Evolutionary conservation across 2,797 vertebrate species (phyloP), one percentile per base, ranked within the genome.

Genomic region (Pseudocheirus occidentalis): DNA sequence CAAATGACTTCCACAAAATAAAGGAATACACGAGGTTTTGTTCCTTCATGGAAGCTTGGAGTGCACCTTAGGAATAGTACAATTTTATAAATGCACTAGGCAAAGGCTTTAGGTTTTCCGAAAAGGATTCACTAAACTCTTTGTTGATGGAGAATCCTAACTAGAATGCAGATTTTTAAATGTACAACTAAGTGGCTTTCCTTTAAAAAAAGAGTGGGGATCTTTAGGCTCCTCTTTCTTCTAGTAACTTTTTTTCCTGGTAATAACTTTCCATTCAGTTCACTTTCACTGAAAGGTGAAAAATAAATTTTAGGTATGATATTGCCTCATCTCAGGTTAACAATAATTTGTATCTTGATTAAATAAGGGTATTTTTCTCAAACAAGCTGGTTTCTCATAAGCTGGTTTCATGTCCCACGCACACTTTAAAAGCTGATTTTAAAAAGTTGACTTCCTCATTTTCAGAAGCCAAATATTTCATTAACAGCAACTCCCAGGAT

Each of bases 111-210:
- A 24, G 0, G 2, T 27, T 3, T 10, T 55, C 93, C 91, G 50
- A 11, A 52, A 54, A 34, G 89, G 11, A 40, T 92, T 31, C 9
- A 3, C 31, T 3, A 28, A 7, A 90, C 14, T 91, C 66, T 34
- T 3, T 50, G n/a, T 1, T 5, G n/a, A 27, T 14, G 55, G 18
- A 0, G 5, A 50, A 55, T 0, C 2, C 46, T 1, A n/a, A 31
- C 7, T 46, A 34, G 11, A 24, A 14, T 2, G 18, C 57, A 27
- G 14, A 40, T 56, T 29, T 10, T 3, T 14, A 9, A 0, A 16
- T 1, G 2, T 12, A 24, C 27, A 16, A n/a, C n/a, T n/a, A n/a
- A 27, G n/a, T 0, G 1, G 5, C 13, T 21, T 87, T 52, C 92
- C 53, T n/a, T 29, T 40, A 18, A 73, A 34, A n/a, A 73, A 2